phyloP scores from a whole-genome alignment of 2,797 vertebrate species.

The Aeoliscus strigatus region DNA sequence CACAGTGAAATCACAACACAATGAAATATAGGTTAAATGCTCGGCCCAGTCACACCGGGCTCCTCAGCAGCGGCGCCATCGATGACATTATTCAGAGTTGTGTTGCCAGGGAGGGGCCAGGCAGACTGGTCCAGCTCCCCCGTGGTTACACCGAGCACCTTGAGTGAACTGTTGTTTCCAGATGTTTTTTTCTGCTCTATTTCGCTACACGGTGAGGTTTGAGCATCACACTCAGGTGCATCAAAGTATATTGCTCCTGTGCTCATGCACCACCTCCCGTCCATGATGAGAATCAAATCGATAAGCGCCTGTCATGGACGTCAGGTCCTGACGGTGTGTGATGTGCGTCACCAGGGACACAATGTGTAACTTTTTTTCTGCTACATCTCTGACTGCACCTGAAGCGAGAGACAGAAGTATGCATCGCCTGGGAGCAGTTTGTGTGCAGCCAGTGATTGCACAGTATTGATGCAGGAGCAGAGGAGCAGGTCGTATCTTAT shows the following conservation, averaged over 20 bases:
- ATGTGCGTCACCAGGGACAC: too few species aligned
- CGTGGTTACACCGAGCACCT: constrained; percentile 50
- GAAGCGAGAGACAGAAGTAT: constrained; percentile 63
- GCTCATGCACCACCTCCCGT: constrained; percentile 16
- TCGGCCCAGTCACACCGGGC: constrained; percentile 29
- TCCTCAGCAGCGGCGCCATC: constrained; percentile 50
- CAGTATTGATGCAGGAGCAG: constrained; percentile 67
- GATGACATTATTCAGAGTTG: constrained; percentile 71
- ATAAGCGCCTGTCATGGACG: constrained; percentile 22
- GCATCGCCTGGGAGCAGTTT: constrained; percentile 66
- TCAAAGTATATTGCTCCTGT: constrained; percentile 38
- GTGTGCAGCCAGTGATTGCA: constrained; percentile 65
- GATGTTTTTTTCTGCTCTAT: constrained; percentile 70
- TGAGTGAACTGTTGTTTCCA: constrained; percentile 64
- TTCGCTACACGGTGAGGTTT: constrained; percentile 56
- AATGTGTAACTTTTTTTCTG: constrained; percentile 21
- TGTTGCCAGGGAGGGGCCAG: constrained; percentile 45
- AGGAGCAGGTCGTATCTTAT: constrained; percentile 51
- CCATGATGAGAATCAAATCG: background rate
- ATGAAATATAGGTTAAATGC: constrained; percentile 23
- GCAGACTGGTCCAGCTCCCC: constrained; percentile 58
- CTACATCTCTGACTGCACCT: constrained; percentile 58
- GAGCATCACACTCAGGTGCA: constrained; percentile 61
- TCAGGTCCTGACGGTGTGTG: too few species aligned
- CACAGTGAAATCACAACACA: constrained; percentile 6